Conservation (phyloP, 2,888 invertebrate genomes). For the Orchesellides sinensis region DNA sequence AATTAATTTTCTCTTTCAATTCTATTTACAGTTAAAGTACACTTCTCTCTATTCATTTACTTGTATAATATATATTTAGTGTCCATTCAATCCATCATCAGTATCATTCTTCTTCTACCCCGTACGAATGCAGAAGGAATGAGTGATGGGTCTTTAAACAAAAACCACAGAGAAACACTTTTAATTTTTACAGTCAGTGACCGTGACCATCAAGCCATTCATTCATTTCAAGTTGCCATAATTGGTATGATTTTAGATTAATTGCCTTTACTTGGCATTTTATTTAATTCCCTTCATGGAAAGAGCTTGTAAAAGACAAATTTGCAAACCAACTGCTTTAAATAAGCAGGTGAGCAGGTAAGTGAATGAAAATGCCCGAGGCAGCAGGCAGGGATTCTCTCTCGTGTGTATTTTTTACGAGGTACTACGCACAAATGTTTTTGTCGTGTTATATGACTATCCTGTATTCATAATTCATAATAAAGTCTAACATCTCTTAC, state of each 20-base stretch:
- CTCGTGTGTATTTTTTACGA: not conserved
- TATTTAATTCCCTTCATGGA: conserved; percentile 41
- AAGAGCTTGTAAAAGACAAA: conserved; percentile 23
- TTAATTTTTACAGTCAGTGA: conserved; percentile 60
- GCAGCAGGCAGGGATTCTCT: conserved; percentile 41
- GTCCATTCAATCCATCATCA: conserved; percentile 12
- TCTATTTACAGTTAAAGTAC: not conserved
- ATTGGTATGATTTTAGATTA: conserved; percentile 65
- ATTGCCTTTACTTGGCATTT: conserved; percentile 61
- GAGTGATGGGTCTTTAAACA: too few relatives aligned
- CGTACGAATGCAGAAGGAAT: too few relatives aligned
- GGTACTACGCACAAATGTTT: conserved; percentile 8
- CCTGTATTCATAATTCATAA: conserved; percentile 39
- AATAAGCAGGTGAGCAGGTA: conserved; percentile 22
- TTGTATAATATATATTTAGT: not conserved
- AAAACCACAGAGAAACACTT: conserved; percentile 59
- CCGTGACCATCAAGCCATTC: conserved; percentile 66
- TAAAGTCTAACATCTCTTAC: too few relatives aligned
- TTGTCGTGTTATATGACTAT: too few relatives aligned
- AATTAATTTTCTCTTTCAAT: not conserved
- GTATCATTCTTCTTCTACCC: too few relatives aligned
- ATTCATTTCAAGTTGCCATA: conserved; percentile 58
- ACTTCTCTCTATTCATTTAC: conserved; percentile 3
- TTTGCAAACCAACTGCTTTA: conserved; percentile 24
- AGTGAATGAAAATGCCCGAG: conserved; percentile 56